Evolutionary conservation across 1,140 invertebrate genomes (phyloP).

Genomic region (Brachionus rotundiformis): DNA sequence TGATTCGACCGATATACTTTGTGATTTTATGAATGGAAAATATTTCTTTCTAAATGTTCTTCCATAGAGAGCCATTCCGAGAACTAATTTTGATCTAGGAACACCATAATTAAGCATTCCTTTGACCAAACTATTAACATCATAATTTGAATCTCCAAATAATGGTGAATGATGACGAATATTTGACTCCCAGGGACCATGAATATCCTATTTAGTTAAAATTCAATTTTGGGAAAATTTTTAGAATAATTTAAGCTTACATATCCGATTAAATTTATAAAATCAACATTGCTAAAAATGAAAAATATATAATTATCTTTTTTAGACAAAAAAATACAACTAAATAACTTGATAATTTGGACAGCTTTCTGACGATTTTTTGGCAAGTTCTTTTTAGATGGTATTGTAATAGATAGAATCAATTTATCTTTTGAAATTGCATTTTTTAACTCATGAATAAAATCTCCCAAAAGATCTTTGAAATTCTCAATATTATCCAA

Average conservation of each 20-base stretch:
- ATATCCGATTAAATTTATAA: conserved; percentile 10
- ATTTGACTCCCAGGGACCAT: conserved; percentile 89
- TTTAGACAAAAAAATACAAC: background rate
- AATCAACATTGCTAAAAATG: conserved; percentile 8
- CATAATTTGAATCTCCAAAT: conserved; percentile 54
- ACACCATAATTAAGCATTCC: conserved; percentile 77
- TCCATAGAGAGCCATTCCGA: conserved; percentile 85
- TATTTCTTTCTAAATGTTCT: conserved; percentile 77
- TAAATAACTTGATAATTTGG: background rate
- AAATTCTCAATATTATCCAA: conserved; percentile 29
- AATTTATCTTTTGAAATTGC: background rate
- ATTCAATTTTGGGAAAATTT: background rate
- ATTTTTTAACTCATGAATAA: conserved; percentile 15
- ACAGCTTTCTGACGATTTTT: background rate
- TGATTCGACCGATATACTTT: conserved; percentile 73
- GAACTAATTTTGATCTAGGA: conserved; percentile 75
- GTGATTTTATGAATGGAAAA: conserved; percentile 77
- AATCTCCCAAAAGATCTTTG: background rate
- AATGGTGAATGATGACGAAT: conserved; percentile 68
- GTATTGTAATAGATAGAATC: background rate
- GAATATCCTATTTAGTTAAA: conserved; percentile 70
- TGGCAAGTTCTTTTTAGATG: conserved; percentile 3
- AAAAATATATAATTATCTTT: background rate
- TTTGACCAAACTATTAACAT: conserved; percentile 55
- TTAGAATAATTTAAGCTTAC: background rate